Evolutionary conservation across 2,888 invertebrate species (phyloP).

Genomic region (Nycteola revayana): DNA sequence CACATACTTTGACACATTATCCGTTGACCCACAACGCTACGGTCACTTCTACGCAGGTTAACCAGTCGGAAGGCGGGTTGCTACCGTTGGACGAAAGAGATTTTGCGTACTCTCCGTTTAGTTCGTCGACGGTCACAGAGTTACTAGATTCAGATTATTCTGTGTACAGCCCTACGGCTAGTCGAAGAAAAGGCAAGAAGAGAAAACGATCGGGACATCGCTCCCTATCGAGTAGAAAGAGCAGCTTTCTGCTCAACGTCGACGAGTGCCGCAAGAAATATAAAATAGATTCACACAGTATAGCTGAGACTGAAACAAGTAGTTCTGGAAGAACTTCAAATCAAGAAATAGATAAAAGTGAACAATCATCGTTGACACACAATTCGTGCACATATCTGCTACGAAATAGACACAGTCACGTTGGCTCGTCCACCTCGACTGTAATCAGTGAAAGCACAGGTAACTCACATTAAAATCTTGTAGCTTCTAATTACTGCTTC

Average conservation of each 20-base stretch:
- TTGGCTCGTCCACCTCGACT: slow-evolving; percentile 62
- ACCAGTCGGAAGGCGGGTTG: slow-evolving; percentile 66
- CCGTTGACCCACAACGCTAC: slow-evolving; percentile 47
- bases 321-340: slow-evolving; percentile 46
- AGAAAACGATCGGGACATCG: slow-evolving; percentile 70
- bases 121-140: slow-evolving; percentile 75
- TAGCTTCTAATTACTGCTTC: slow-evolving; percentile 2
- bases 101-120: slow-evolving; percentile 76
- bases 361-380: slow-evolving; percentile 53
- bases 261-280: slow-evolving; percentile 72
- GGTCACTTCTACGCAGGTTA: slow-evolving; percentile 46
- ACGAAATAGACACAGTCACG: slow-evolving; percentile 34
- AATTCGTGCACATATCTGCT: slow-evolving; percentile 36
- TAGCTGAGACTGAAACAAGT: slow-evolving; percentile 48
- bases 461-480: slow-evolving; percentile 36
- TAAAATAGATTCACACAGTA: slow-evolving; percentile 78
- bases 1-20: slow-evolving; percentile 43
- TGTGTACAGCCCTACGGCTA: slow-evolving; percentile 72
- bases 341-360: slow-evolving; percentile 55
- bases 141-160: slow-evolving; percentile 75
- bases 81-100: slow-evolving; percentile 77
- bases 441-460: slow-evolving; percentile 66
- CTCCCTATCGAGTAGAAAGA: slow-evolving; percentile 65
- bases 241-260: slow-evolving; percentile 55
- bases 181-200: slow-evolving; percentile 69